A percentile compares a stretch with the other conserved stretches of the same genome.
phyloP scores from a whole-genome alignment of 2,113 vertebrate genomes.

The Marmota monax region DNA sequence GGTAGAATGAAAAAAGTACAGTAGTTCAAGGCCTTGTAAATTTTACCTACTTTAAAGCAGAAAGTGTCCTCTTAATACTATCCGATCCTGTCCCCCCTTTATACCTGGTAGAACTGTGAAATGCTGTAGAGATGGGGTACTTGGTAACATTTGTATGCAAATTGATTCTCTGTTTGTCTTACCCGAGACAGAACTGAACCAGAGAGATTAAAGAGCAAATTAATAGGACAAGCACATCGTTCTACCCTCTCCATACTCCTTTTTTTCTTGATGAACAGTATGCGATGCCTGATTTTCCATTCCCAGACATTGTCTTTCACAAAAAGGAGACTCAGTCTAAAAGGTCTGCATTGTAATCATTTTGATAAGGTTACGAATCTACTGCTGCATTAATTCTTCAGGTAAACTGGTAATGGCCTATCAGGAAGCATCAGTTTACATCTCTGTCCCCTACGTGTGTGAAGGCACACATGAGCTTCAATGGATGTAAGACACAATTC shows the following conservation, averaged over 20 bases:
- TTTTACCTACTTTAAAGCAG: neutral
- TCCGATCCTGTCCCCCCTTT: conserved; percentile 49
- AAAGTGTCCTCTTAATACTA: conserved; percentile 59
- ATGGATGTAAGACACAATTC: neutral
- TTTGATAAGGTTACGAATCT: conserved; percentile 51
- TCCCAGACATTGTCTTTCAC: conserved; percentile 37
- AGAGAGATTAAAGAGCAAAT: conserved; percentile 64
- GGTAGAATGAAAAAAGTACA: conserved; percentile 33
- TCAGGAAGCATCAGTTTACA: neutral
- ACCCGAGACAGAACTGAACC: conserved; percentile 47
- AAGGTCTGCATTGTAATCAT: conserved; percentile 63
- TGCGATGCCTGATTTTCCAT: conserved; percentile 29
- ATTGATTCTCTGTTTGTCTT: conserved; percentile 71
- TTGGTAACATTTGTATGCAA: conserved; percentile 64
- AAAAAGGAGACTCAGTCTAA: conserved; percentile 40
- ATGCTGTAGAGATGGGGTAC: conserved; percentile 10
- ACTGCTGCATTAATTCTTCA: conserved; percentile 47
- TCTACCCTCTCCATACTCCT: neutral
- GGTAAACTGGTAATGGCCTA: conserved; percentile 48
- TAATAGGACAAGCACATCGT: conserved; percentile 61
- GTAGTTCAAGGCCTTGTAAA: conserved; percentile 24
- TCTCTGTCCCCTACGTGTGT: neutral
- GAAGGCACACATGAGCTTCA: neutral
- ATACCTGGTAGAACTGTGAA: neutral
- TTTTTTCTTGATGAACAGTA: conserved; percentile 47